Conservation (phyloP, 2,888 invertebrate genomes). For the Athetis lepigone region DNA sequence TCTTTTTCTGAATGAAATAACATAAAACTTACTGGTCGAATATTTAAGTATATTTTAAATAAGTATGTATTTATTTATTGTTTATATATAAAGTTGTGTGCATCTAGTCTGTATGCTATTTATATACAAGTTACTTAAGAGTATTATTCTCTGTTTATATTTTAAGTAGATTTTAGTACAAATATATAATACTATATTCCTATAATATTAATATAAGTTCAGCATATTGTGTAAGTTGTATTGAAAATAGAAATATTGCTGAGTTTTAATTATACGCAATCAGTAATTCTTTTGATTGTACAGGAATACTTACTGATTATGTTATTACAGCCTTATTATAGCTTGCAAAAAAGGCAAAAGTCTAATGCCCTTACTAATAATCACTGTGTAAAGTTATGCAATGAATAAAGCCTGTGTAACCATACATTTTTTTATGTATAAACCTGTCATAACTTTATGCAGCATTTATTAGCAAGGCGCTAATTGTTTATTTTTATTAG, state of each 20-base stretch:
- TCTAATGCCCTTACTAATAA: too few species aligned
- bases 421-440: too few species aligned
- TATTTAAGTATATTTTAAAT: constrained; percentile 12
- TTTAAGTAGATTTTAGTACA: constrained; percentile 52
- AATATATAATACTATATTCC: constrained; percentile 27
- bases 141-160: constrained; percentile 55
- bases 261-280: background rate
- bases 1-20: constrained; percentile 17
- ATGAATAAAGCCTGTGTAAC: too few species aligned
- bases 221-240: constrained; percentile 4
- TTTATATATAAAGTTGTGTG: constrained; percentile 50
- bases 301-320: background rate
- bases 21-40: constrained; percentile 29
- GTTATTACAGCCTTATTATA: too few species aligned
- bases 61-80: constrained; percentile 15
- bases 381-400: too few species aligned
- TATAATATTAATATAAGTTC: constrained; percentile 18
- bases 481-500: too few species aligned
- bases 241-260: background rate
- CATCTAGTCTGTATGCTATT: constrained; percentile 52
- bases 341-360: too few species aligned
- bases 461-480: too few species aligned
- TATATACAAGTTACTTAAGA: constrained; percentile 54
- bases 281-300: constrained; percentile 2
- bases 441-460: too few species aligned